Evolutionary conservation across 2,797 vertebrate genomes (phyloP).

Genomic region (Perodicticus potto): DNA sequence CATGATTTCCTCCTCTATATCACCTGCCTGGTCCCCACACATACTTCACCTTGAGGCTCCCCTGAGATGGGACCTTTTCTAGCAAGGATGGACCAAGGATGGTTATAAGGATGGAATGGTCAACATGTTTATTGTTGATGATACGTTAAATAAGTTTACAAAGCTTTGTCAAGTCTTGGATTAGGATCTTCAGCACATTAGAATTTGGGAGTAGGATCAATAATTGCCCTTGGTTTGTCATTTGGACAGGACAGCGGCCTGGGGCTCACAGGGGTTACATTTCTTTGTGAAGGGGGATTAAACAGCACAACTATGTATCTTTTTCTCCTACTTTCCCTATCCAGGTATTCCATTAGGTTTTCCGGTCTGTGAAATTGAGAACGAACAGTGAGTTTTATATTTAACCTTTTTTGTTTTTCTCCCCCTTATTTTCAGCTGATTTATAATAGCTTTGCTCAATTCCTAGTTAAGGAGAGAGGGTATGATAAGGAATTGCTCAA

Average conservation of each 20-base stretch:
- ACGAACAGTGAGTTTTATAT: conserved; percentile 51
- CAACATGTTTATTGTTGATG: not conserved
- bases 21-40: not conserved
- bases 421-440: conserved; percentile 91
- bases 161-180: not conserved
- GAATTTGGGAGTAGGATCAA: not conserved
- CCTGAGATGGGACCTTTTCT: not conserved
- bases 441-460: conserved; percentile 96
- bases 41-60: not conserved
- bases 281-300: not conserved
- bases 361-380: conserved; percentile 45
- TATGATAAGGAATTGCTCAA: conserved; percentile 94
- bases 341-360: not conserved
- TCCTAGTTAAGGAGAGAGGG: conserved; percentile 94
- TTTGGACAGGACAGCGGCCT: not conserved
- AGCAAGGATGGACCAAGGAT: not conserved
- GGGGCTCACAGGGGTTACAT: not conserved
- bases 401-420: conserved; percentile 59
- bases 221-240: conserved; percentile 7
- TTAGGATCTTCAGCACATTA: not conserved
- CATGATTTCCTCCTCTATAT: not conserved
- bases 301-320: not conserved
- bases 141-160: conserved; percentile 4
- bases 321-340: not conserved
- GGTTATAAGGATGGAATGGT: not conserved